Evolutionary conservation across 2,888 invertebrate species (phyloP).

Genomic region (Lasius fuliginosus): DNA sequence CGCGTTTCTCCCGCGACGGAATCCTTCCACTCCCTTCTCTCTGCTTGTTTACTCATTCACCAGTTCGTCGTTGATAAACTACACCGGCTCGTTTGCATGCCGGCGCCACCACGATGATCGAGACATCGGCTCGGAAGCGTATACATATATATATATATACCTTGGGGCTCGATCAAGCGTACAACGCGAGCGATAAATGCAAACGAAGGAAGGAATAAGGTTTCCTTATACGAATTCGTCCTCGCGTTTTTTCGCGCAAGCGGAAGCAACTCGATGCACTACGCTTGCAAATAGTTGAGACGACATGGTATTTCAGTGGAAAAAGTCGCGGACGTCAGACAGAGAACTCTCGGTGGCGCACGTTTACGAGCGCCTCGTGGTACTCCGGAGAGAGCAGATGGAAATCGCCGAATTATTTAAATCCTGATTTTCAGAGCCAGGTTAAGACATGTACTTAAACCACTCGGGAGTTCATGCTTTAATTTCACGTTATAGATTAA

Average conservation of each 20-base stretch:
- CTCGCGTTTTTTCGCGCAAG: conserved; percentile 55
- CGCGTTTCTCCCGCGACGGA: conserved; percentile 2
- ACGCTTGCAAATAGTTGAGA: conserved; percentile 47
- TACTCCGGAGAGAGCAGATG: conserved; percentile 5
- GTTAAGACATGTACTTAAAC: background rate
- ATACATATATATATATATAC: conserved; percentile 3
- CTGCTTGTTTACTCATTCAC: conserved; percentile 34
- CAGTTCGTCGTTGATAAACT: conserved; percentile 32
- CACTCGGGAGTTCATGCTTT: conserved; percentile 5
- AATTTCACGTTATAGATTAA: conserved; percentile 5
- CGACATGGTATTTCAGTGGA: conserved; percentile 37
- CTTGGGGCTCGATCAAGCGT: conserved; percentile 68
- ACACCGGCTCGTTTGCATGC: conserved; percentile 70
- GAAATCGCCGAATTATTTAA: conserved; percentile 51
- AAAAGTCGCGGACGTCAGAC: conserved; percentile 45
- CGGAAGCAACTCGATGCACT: conserved; percentile 48
- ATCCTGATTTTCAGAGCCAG: conserved; percentile 1
- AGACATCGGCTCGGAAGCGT: conserved; percentile 44
- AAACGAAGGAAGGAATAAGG: conserved; percentile 58
- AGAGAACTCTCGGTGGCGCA: background rate
- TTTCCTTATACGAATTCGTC: conserved; percentile 48
- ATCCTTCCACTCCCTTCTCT: conserved; percentile 6
- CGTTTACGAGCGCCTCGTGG: conserved; percentile 9
- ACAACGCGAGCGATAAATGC: conserved; percentile 71
- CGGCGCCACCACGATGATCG: conserved; percentile 70